A percentile compares a stretch with the other conserved stretches of the same genome.
These are phyloP conservation scores for Melanostigma gelatinosum DNA, from an alignment of 2,113 vertebrate species.

Conservation along the genomic window DNA sequence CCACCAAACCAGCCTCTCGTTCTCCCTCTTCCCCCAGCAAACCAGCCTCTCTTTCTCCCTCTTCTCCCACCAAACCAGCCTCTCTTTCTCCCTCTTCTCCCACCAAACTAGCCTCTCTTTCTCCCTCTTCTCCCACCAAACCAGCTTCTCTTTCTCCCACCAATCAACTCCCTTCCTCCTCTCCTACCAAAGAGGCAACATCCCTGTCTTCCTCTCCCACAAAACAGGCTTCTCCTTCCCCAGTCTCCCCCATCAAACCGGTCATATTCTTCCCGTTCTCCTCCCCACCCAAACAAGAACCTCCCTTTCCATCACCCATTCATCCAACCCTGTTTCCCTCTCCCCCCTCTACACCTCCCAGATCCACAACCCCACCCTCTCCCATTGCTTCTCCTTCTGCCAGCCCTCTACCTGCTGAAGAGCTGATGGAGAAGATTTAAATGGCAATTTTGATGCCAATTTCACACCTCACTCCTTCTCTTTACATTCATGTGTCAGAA, in stretches of 20 bases:
- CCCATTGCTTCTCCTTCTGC: constrained; percentile 28
- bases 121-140: constrained; percentile 4
- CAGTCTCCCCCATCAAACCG: constrained; percentile 43
- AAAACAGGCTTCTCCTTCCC: constrained; percentile 18
- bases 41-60: constrained; percentile 15
- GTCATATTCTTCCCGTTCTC: constrained; percentile 42
- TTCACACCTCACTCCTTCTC: not conserved
- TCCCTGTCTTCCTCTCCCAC: constrained; percentile 8
- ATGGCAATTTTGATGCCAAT: not conserved
- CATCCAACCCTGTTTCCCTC: constrained; percentile 71
- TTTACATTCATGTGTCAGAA: not conserved
- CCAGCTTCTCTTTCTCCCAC: not conserved
- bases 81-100: constrained; percentile 36
- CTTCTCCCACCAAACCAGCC: constrained; percentile 17
- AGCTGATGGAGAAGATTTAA: constrained; percentile 48
- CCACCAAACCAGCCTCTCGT: not conserved
- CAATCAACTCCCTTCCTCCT: not conserved
- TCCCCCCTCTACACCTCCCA: constrained; percentile 67
- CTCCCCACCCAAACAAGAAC: constrained; percentile 41
- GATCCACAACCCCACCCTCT: constrained; percentile 49
- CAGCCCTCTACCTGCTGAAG: constrained; percentile 20
- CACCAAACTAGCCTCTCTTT: not conserved
- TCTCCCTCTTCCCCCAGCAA: constrained; percentile 9
- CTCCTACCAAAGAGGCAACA: constrained; percentile 10
- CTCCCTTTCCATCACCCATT: constrained; percentile 43